Conservation (phyloP, 2,113 vertebrate genomes). For the Callipepla squamata region DNA sequence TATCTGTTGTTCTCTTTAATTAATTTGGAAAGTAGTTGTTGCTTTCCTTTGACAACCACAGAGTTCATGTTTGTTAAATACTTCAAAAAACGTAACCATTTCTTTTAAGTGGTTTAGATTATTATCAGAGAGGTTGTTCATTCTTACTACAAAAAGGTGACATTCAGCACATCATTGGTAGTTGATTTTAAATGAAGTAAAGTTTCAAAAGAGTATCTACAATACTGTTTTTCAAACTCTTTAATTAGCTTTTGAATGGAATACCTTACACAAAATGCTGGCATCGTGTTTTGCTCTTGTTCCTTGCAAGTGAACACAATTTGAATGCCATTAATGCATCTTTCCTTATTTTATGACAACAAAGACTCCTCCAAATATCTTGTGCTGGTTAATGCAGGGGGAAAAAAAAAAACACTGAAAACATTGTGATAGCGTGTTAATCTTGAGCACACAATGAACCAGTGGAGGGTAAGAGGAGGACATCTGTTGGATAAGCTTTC, state of each 20-base stretch:
- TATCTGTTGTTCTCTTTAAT: constrained; percentile 67
- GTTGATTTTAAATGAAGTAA: constrained; percentile 73
- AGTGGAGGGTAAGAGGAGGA: constrained; percentile 77
- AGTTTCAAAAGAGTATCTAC: constrained; percentile 69
- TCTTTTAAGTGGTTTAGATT: constrained; percentile 80
- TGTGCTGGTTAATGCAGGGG: constrained; percentile 55
- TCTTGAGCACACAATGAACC: constrained; percentile 78
- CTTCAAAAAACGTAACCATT: constrained; percentile 72
- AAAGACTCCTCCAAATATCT: constrained; percentile 73
- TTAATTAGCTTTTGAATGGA: constrained; percentile 76
- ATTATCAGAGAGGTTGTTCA: constrained; percentile 90
- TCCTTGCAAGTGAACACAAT: constrained; percentile 68
- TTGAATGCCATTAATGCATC: constrained; percentile 79
- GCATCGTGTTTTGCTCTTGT: constrained; percentile 69
- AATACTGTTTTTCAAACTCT: constrained; percentile 41
- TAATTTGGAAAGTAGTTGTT: constrained; percentile 71
- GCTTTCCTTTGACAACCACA: constrained; percentile 50
- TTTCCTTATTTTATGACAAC: constrained; percentile 78
- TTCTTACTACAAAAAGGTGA: constrained; percentile 86
- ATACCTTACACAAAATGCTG: constrained; percentile 64
- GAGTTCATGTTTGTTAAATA: constrained; percentile 83
- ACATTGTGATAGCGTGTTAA: constrained; percentile 71
- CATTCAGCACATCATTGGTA: constrained; percentile 80
- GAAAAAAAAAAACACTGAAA: background rate
- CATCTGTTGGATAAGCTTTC: constrained; percentile 85